Base-by-base conservation (phyloP, 2,113 vertebrate genomes). In the Ailurus styani region DNA sequence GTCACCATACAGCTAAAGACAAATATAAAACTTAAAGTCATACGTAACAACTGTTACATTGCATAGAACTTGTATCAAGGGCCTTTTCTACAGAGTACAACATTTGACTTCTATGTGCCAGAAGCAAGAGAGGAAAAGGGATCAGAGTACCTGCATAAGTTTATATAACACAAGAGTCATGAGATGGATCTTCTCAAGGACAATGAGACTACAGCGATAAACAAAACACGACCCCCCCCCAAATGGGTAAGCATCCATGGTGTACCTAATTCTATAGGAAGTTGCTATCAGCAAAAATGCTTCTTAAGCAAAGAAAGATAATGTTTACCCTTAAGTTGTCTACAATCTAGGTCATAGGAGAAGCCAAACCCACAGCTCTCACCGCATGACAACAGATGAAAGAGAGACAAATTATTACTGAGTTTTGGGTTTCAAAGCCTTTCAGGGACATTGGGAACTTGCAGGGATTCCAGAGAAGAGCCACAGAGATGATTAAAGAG, bases 401-500 rank as follows among this genome's bases (percentile, higher is more conserved):
- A 98, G 82, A 70, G 82, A 97, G 27, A 87, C 60, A 91, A 89
- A 96, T 96, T 96, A 93, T 94, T 96, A 89, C 72, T 96, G 77
- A 97, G 89, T 96, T 81, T 93, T 72, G 64, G 93, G 57, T 84
- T 91, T 54, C 37, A 52, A 84, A 96, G 42, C 77, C 94, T 95
- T 47, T 40, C 52, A 91, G 92, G 87, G 84, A 87, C 85, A 81
- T 66, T 75, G 86, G 68, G 40, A 97, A 79, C 66, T 90, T 95
- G 55, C 29, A 95, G 20, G 5, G 37, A 93, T 85, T 91, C 14
- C 70, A 96, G 68, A 91, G 70, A 96, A 94, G 85, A 95, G 70
- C 94, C 94, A 79, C 93, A 96, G 47, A 55, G 37, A 98, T 97
- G 95, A 97, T 97, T 95, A 97, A 96, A 98, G 90, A 93, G 52